A percentile compares a stretch with the other conserved stretches of the same genome.
These are phyloP conservation scores for Sebastes iracundus DNA, from an alignment of 2,797 vertebrate genomes.

Conservation along the genomic window DNA sequence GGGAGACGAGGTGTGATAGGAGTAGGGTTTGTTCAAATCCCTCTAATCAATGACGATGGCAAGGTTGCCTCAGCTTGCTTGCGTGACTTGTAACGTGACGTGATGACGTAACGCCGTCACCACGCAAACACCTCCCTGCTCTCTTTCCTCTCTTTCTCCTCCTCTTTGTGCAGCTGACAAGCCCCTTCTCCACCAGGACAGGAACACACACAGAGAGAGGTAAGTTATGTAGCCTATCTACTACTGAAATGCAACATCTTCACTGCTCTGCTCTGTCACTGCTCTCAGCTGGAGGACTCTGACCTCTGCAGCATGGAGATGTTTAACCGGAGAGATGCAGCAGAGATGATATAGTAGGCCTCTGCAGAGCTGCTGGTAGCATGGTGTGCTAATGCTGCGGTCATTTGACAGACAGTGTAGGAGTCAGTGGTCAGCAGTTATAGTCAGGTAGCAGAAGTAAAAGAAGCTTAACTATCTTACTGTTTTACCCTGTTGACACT, in stretches of 20 bases:
- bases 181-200: constrained; percentile 61
- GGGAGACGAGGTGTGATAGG: too few species aligned
- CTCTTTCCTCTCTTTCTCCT: constrained; percentile 39
- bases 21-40: too few species aligned
- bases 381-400: constrained; percentile 47
- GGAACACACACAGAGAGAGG: constrained; percentile 60
- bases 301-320: not conserved
- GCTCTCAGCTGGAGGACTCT: not conserved
- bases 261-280: not conserved
- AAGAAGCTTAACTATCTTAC: not conserved
- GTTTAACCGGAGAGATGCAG: constrained; percentile 11
- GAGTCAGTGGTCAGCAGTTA: not conserved
- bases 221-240: constrained; percentile 43
- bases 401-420: constrained; percentile 39
- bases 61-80: not conserved
- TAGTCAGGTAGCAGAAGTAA: not conserved
- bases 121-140: constrained; percentile 44
- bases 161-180: constrained; percentile 69
- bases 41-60: constrained; percentile 4
- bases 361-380: constrained; percentile 43
- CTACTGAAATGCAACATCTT: not conserved
- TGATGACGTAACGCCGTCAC: constrained; percentile 15
- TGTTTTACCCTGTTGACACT: not conserved
- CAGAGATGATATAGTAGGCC: constrained; percentile 47
- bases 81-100: constrained; percentile 43